phyloP scores from a whole-genome alignment of 2,113 vertebrate species.

The Spermophilus dauricus region DNA sequence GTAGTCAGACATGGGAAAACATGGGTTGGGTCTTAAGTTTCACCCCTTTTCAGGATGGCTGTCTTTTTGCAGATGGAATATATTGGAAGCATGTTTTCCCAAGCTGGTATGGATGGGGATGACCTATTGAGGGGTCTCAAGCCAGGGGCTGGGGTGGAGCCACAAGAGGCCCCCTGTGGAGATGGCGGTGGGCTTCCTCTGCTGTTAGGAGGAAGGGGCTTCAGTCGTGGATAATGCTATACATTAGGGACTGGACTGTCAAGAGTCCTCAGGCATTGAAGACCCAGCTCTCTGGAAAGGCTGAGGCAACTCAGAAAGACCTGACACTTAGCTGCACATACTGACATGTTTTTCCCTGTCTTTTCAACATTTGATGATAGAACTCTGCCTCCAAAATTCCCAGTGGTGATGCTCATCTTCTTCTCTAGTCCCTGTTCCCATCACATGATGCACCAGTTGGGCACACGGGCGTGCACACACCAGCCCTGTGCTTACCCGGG shows the following conservation, averaged over 20 bases:
- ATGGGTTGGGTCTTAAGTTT: neutral
- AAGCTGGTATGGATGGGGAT: neutral
- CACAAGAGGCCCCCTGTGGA: neutral
- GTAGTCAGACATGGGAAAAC: neutral
- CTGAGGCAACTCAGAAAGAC: neutral
- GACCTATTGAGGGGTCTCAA: neutral
- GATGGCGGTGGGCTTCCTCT: too few relatives aligned
- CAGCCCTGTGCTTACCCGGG: neutral
- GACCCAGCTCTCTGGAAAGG: neutral
- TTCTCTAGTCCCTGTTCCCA: neutral
- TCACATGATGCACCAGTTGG: neutral
- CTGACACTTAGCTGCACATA: neutral
- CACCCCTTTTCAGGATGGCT: neutral
- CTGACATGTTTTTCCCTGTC: neutral
- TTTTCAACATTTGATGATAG: neutral
- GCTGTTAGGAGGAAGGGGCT: neutral
- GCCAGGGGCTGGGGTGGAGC: too few relatives aligned
- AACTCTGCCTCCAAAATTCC: neutral
- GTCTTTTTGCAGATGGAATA: neutral
- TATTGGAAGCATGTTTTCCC: conserved; percentile 19
- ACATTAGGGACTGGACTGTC: neutral
- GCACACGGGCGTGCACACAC: neutral
- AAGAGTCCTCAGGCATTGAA: neutral
- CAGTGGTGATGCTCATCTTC: neutral
- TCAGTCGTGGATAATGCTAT: neutral